Evolutionary conservation across 2,113 vertebrate genomes (phyloP), one percentile per base, ranked within the genome.

Genomic region (Alces alces): DNA sequence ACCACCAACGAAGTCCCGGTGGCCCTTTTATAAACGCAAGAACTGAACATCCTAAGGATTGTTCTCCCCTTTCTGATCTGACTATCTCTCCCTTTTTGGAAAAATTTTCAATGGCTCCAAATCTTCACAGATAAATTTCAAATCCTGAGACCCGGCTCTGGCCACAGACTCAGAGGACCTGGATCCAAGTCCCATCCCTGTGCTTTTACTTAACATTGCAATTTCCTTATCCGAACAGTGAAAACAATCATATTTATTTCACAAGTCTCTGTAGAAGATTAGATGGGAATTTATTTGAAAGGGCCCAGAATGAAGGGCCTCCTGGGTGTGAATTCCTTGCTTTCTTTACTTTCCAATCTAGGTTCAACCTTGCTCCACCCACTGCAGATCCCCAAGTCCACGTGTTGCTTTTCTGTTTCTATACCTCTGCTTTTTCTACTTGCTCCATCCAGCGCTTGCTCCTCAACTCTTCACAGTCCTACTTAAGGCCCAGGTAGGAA

Each of bases 41-140:
- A 85, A 64, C 3, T 11, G 47, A 79, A 19, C 28, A 33, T 43
- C 28, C 70, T 54, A 16, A 43, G 73, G 55, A 61, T 8, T 9
- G 14, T 54, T 89, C 43, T 96, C 50, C 83, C 61, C 66, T 55
- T 76, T 61, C 80, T 95, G 50, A 73, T 86, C 36, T 57, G 66
- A 78, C 27, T 86, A 23, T 78, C 79, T 89, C 27, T 91, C 17
- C 80, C 47, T 78, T 86, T 13, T 7, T 89, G 58, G 66, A 89
- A 96, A 39, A 91, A 14, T 19, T 23, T 87, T 60, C 39, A 30
- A 0, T 19, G 30, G 6, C 60, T 82, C 30, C 66, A 61, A 2
- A 2, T 43, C 25, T 57, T 28, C 47, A 8, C 6, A 76, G 39
- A 47, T 36, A 89, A 36, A 50, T 27, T 54, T 55, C 55, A 84